Evolutionary conservation across 2,888 invertebrate species (phyloP), one percentile per base, ranked within the genome.

Genomic region (Myathropa florea): DNA sequence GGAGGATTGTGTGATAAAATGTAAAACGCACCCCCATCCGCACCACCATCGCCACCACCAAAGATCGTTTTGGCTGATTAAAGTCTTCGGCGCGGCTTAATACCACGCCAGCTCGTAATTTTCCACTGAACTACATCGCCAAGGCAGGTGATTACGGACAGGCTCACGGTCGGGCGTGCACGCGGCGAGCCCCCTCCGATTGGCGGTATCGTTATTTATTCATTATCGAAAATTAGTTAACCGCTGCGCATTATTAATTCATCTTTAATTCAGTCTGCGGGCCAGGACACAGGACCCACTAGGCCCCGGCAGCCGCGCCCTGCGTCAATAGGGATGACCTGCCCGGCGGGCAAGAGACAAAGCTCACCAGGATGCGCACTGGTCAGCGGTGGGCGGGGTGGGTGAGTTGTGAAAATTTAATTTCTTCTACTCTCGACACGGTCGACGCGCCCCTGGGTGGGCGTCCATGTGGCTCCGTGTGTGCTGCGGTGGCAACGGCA

Each of bases 161-260:
- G 55, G 81, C 84, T 82, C 77, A 85, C 76, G 59, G 55, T 59
- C 46, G 46, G 18, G 18, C 57, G 10, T 24, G 61, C 77, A 85
- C 77, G 77, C 82, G 18, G 21, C 53, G 12, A 33, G 46, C 57
- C 24, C 57, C 60, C 77, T 33, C 39, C 73, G 72, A 61, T 75
- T 83, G 61, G 86, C 65, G 86, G 86, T 86, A 79, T 83, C 76
- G 72, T 87, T 79, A 83, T 83, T 87, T 76, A 80, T 87, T 76
- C 83, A 87, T 87, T 87, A 87, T 83, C 79, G 83, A 87, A 83
- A 87, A 87, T 87, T 87, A 87, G 83, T 87, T 87, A 87, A 87
- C 87, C 83, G 64, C 87, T 76, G 61, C 83, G 76, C 57, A 87
- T 87, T 83, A 87, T 87, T 87, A 87, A 87, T 87, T 87, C 87